Base-by-base conservation (phyloP, 35 echinoderm and acorn worm species). In the Heliocidaris tuberculata region DNA sequence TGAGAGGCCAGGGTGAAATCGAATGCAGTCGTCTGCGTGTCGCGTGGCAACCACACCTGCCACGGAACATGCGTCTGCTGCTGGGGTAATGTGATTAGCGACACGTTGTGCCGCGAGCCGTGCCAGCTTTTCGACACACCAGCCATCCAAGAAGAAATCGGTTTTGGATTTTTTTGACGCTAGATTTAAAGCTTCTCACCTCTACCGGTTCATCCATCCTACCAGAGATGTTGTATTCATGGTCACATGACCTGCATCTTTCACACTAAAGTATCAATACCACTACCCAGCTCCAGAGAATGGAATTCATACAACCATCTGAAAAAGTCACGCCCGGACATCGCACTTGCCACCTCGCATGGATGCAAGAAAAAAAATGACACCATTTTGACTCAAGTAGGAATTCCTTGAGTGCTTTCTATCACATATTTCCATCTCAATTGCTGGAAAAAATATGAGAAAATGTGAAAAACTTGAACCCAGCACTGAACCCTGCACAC, bases 1-100 rank as follows among this genome's bases (percentile, higher is more conserved):
- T 78, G 65, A 78, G 65, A 78, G 65, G 65, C 65, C 21, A n/a
- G 65, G 65, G 65, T 78, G 65, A 78, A 78, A 78, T 78, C 65
- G 65, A 78, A 78, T 47, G 87, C 87, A 32, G 87, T 89, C 87
- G 47, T 89, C 87, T 89, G 87, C 87, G 31, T 48, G 87, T 48
- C 47, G 87, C 31, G 47, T 89, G 87, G 87, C 87, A 48, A 89
- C 87, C 47, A 89, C 87, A 48, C 87, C 47, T 89, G 87, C 47
- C 31, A 8, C 32, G 12, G 47, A 89, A 89, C 87, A 89, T 16
- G 87, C 47, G 31, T 89, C 47, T 89, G 87, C 87, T 89, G 31
- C 31, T 10, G 31, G 87, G 87, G 87, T 89, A 48, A 89, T 89
- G 87, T 89, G 87, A 89, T 89, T 89, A 89, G 87, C 87, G 47